phyloP scores from a whole-genome alignment of 2,113 vertebrate genomes.

The Siphamia tubifer region DNA sequence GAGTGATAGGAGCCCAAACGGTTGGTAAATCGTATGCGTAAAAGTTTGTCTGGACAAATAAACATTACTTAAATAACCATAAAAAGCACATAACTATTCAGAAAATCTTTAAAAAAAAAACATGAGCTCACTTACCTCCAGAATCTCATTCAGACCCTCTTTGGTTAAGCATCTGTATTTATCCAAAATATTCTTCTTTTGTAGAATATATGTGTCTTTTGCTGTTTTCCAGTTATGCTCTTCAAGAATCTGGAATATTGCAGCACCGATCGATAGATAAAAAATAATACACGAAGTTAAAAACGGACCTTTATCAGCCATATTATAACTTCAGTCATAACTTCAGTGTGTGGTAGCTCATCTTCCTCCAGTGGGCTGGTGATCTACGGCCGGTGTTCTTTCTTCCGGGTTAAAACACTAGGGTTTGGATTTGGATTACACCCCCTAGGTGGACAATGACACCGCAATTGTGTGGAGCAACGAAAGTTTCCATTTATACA shows the following conservation, averaged over 20 bases:
- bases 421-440: no score
- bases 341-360: constrained; percentile 18
- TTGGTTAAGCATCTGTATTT: constrained; percentile 84
- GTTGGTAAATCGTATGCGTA: no score
- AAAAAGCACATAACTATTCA: no score
- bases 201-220: constrained; percentile 72
- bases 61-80: neutral
- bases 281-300: constrained; percentile 95
- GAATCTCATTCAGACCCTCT: constrained; percentile 85
- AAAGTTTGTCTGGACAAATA: neutral
- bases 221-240: constrained; percentile 88
- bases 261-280: constrained; percentile 92
- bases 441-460: no score
- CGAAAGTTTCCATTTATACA: no score
- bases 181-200: constrained; percentile 81
- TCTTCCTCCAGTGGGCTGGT: neutral
- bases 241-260: constrained; percentile 94
- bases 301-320: constrained; percentile 94
- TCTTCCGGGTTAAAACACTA: constrained; percentile 41
- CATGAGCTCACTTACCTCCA: constrained; percentile 80
- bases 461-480: no score
- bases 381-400: neutral
- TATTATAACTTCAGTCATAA: constrained; percentile 66
- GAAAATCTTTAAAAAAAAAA: neutral
- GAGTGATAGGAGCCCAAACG: no score